Evolutionary conservation across 2,888 invertebrate genomes (phyloP).

Genomic region (Lycia hirtaria): DNA sequence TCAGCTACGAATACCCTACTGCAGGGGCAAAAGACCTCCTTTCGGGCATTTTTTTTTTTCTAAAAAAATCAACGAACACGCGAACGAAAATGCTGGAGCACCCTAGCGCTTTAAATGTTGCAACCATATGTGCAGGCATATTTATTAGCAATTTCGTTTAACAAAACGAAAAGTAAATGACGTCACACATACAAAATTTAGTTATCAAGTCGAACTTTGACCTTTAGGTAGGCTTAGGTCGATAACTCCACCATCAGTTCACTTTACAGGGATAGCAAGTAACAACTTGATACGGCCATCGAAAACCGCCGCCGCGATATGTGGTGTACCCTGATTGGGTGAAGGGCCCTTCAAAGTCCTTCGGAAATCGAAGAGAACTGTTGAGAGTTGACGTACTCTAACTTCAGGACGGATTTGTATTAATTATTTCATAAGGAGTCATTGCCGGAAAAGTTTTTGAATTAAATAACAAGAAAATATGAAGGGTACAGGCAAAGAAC

Average conservation of each 20-base stretch:
- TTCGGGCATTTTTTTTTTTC: too few species aligned
- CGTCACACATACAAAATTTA: too few species aligned
- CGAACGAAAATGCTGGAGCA: too few species aligned
- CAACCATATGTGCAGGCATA: too few species aligned
- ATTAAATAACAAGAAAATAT: too few species aligned
- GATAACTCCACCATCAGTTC: background rate
- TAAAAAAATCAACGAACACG: too few species aligned
- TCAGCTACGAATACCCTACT: too few species aligned
- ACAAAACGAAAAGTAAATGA: too few species aligned
- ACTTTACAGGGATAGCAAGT: background rate
- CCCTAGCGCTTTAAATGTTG: too few species aligned
- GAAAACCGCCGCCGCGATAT: slow-evolving; percentile 17
- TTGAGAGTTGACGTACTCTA: slow-evolving; percentile 5
- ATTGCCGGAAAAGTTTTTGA: background rate
- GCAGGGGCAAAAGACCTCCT: too few species aligned
- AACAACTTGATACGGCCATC: slow-evolving; percentile 10
- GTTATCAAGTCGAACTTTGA: background rate
- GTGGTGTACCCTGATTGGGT: slow-evolving; percentile 26
- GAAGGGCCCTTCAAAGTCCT: slow-evolving; percentile 26
- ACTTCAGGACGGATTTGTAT: slow-evolving; percentile 14
- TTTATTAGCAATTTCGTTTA: too few species aligned
- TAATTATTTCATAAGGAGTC: slow-evolving; percentile 14
- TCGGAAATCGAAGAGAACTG: slow-evolving; percentile 7
- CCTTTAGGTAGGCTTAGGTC: background rate
- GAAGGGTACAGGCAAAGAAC: background rate